Conservation (phyloP, 1,140 invertebrate species). For the Diprion similis region DNA sequence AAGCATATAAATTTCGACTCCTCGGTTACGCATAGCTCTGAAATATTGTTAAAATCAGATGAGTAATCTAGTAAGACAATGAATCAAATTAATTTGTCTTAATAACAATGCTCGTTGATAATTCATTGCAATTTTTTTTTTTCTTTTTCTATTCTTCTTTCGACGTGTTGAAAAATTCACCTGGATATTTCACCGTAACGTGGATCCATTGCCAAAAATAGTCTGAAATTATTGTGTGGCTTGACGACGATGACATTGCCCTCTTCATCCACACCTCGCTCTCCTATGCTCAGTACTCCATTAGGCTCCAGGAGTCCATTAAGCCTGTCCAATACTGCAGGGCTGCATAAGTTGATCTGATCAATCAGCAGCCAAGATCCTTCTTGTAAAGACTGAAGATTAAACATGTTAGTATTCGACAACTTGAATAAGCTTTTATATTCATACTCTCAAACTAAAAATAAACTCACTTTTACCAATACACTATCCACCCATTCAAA, state of each 20-base stretch:
- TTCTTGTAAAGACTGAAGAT: constrained; percentile 73
- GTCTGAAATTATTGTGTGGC: constrained; percentile 90
- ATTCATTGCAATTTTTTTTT: constrained; percentile 3
- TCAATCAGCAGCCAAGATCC: constrained; percentile 94
- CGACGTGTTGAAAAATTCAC: constrained; percentile 48
- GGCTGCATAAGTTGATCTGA: constrained; percentile 96
- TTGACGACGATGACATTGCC: constrained; percentile 77
- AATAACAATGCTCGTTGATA: not conserved
- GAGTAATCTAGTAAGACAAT: not conserved
- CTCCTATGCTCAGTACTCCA: constrained; percentile 89
- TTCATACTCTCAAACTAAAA: not conserved
- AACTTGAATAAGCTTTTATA: not conserved
- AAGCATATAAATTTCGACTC: constrained; percentile 88
- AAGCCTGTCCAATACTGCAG: constrained; percentile 94
- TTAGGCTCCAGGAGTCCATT: constrained; percentile 95
- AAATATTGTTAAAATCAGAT: constrained; percentile 36
- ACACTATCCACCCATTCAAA: constrained; percentile 99
- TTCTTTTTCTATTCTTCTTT: constrained; percentile 8
- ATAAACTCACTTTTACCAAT: constrained; percentile 77
- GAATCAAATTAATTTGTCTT: constrained; percentile 12
- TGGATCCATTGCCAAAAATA: constrained; percentile 96
- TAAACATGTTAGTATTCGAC: not conserved
- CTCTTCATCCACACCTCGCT: constrained; percentile 80
- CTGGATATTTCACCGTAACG: constrained; percentile 93
- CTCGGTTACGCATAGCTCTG: constrained; percentile 97